Conservation (phyloP, 2,888 invertebrate genomes). For the Aphodius sticticus region DNA sequence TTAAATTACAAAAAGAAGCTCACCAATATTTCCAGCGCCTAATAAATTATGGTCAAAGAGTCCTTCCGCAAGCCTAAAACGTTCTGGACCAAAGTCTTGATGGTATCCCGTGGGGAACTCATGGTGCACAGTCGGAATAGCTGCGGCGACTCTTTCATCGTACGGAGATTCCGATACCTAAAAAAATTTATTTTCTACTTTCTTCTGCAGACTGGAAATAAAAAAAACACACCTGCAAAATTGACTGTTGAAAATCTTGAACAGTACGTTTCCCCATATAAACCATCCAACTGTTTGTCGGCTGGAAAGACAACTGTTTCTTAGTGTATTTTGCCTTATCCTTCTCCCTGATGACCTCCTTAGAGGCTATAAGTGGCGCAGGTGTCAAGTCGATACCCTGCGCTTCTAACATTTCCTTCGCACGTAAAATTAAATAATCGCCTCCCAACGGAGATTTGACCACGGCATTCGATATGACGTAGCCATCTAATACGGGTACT, state of each 20-base stretch:
- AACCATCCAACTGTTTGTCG: constrained; percentile 91
- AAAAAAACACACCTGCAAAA: constrained; percentile 65
- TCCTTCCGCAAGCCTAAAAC: constrained; percentile 93
- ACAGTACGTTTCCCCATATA: constrained; percentile 91
- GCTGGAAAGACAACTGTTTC: constrained; percentile 79
- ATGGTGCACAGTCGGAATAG: constrained; percentile 92
- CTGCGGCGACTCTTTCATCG: constrained; percentile 86
- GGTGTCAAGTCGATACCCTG: constrained; percentile 67
- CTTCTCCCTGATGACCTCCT: constrained; percentile 91
- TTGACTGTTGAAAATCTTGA: constrained; percentile 75
- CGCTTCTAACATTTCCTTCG: constrained; percentile 63
- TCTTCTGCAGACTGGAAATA: background rate
- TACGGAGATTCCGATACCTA: constrained; percentile 89
- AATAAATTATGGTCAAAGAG: constrained; percentile 95
- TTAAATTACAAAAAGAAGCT: background rate
- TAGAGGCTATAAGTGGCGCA: constrained; percentile 70
- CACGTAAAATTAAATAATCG: constrained; percentile 88
- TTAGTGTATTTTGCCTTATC: constrained; percentile 86
- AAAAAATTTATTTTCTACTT: constrained; percentile 14
- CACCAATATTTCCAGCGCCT: constrained; percentile 86
- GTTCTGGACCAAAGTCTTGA: constrained; percentile 93
- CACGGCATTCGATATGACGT: constrained; percentile 93
- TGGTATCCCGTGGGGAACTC: constrained; percentile 99
- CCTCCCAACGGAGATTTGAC: constrained; percentile 96
- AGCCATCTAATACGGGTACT: constrained; percentile 93